phyloP scores from a whole-genome alignment of 2,888 invertebrate species.

The Laspeyria flexula region DNA sequence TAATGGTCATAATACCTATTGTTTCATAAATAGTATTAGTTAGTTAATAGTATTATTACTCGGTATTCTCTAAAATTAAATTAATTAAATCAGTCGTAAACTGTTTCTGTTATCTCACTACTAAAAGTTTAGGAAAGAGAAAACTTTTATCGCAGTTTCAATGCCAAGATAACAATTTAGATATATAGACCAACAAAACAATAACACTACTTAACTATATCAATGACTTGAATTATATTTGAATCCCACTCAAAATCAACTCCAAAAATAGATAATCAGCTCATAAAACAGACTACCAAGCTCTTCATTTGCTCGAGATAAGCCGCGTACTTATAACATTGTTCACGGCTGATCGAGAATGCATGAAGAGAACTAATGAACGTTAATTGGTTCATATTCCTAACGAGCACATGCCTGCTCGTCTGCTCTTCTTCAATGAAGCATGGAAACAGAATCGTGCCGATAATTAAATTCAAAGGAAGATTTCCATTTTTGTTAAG shows the following conservation, averaged over 20 bases:
- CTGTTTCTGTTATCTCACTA: too few relatives aligned
- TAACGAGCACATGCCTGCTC: conserved; percentile 41
- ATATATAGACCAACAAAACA: too few relatives aligned
- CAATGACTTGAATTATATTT: too few relatives aligned
- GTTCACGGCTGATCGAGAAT: conserved; percentile 31
- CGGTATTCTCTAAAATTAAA: too few relatives aligned
- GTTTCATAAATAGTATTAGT: too few relatives aligned
- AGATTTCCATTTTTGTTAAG: conserved; percentile 2
- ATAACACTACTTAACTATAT: too few relatives aligned
- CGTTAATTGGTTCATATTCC: conserved; percentile 46
- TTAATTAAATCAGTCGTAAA: too few relatives aligned
- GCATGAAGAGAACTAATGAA: conserved; percentile 45
- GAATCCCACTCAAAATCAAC: not conserved
- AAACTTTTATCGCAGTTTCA: too few relatives aligned
- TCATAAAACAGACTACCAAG: not conserved
- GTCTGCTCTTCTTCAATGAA: conserved; percentile 39
- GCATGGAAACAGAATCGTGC: conserved; percentile 21
- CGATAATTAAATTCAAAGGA: conserved; percentile 15
- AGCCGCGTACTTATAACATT: conserved; percentile 17
- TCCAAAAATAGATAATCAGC: not conserved
- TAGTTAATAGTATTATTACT: too few relatives aligned
- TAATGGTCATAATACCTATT: too few relatives aligned
- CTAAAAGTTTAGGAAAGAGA: too few relatives aligned
- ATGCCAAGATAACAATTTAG: too few relatives aligned
- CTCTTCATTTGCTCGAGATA: conserved; percentile 17